Percentiles rank a stretch among this genome's conserved stretches.
phyloP scores from a whole-genome alignment of 1,140 invertebrate species.

The Aporrectodea caliginosa region DNA sequence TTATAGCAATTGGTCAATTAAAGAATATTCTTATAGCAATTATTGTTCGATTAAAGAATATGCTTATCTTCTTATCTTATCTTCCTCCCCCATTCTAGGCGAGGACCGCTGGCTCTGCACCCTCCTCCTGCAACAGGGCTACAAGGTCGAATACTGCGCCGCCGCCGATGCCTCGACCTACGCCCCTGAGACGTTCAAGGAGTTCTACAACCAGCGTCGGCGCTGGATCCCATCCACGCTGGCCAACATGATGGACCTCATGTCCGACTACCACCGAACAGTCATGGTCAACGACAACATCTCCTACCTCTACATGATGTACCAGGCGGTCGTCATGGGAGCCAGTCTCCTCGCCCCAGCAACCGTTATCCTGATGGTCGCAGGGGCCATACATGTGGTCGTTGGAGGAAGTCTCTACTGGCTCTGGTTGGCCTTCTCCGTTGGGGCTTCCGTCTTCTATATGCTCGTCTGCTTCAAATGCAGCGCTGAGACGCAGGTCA shows the following conservation, averaged over 20 bases:
- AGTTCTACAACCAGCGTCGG: slow-evolving; percentile 60
- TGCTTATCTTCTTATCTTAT: too few relatives aligned
- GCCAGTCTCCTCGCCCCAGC: slow-evolving; percentile 62
- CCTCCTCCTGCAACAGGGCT: slow-evolving; percentile 63
- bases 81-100: slow-evolving; percentile 52
- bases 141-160: slow-evolving; percentile 66
- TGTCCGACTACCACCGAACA: slow-evolving; percentile 59
- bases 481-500: slow-evolving; percentile 56
- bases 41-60: too few relatives aligned
- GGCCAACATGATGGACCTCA: slow-evolving; percentile 64
- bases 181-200: slow-evolving; percentile 61
- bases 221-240: slow-evolving; percentile 65
- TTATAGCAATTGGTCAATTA: too few relatives aligned
- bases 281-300: slow-evolving; percentile 63
- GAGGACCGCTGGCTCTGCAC: slow-evolving; percentile 68
- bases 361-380: slow-evolving; percentile 64
- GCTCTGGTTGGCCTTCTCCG: slow-evolving; percentile 54
- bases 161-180: slow-evolving; percentile 66
- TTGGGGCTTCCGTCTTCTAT: slow-evolving; percentile 56
- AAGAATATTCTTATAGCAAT: too few relatives aligned
- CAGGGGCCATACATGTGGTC: slow-evolving; percentile 60
- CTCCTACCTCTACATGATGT: slow-evolving; percentile 60
- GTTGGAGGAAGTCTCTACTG: slow-evolving; percentile 54
- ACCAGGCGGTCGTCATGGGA: slow-evolving; percentile 57
- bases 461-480: slow-evolving; percentile 55